Conservation (phyloP, 1,140 invertebrate species). For the Adoxophyes honmai region DNA sequence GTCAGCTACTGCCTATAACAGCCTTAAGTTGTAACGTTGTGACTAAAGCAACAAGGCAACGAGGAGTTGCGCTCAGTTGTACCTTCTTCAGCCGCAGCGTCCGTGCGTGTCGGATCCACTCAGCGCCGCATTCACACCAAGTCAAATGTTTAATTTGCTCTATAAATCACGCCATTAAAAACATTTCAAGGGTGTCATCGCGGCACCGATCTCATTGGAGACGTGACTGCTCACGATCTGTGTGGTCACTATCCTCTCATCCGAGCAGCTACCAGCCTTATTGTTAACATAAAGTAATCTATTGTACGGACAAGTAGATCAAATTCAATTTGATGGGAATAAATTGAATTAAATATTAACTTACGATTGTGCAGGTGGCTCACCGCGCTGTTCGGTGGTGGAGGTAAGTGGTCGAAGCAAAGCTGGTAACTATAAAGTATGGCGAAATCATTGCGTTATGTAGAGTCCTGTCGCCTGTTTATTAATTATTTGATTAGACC, state of each 20-base stretch:
- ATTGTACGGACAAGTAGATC: slow-evolving; percentile 40
- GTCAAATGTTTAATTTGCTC: slow-evolving; percentile 76
- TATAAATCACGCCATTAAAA: slow-evolving; percentile 76
- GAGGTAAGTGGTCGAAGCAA: too few species aligned
- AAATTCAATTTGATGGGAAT: slow-evolving; percentile 57
- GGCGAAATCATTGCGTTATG: too few species aligned
- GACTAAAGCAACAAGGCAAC: background rate
- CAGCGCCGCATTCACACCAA: slow-evolving; percentile 72
- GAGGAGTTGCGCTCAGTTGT: slow-evolving; percentile 23
- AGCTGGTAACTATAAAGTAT: too few species aligned
- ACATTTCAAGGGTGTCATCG: slow-evolving; percentile 75
- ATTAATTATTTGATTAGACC: too few species aligned
- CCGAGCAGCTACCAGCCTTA: slow-evolving; percentile 10
- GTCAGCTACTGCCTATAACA: too few species aligned
- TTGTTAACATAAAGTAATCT: slow-evolving; percentile 33
- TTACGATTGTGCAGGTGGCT: slow-evolving; percentile 11
- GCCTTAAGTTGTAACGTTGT: too few species aligned
- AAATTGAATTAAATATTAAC: slow-evolving; percentile 48
- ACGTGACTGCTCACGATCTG: slow-evolving; percentile 59
- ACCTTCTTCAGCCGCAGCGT: slow-evolving; percentile 37
- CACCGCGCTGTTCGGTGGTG: too few species aligned
- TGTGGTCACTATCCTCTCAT: slow-evolving; percentile 43
- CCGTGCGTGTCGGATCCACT: slow-evolving; percentile 73
- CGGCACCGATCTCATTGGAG: slow-evolving; percentile 64
- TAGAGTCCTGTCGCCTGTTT: too few species aligned